A percentile compares a stretch with the other conserved stretches of the same genome.
Conservation (phyloP, 1,140 invertebrate species). For the Drosophila obscura region DNA sequence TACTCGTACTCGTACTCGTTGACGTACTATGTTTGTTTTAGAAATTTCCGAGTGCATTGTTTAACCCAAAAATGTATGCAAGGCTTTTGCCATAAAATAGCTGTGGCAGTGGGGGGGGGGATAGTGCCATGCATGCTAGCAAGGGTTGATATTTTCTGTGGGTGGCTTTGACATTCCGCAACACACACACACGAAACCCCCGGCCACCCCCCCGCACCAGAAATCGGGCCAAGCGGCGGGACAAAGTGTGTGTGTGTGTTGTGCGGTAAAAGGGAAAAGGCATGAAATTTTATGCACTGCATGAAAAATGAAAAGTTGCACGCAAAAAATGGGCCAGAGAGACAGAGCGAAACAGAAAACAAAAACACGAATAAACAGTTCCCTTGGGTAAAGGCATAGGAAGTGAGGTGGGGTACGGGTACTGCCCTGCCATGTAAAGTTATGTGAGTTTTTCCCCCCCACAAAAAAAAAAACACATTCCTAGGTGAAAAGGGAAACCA, state of each 20-base stretch:
- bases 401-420: too few relatives aligned
- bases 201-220: background rate
- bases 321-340: conserved; percentile 4
- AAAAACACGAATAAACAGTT: conserved; percentile 13
- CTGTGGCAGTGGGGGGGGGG: too few relatives aligned
- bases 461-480: background rate
- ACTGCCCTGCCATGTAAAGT: background rate
- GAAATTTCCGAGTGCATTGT: conserved; percentile 69
- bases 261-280: conserved; percentile 44
- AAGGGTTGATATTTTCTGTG: conserved; percentile 11
- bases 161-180: conserved; percentile 59
- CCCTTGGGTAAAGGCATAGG: too few relatives aligned
- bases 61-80: conserved; percentile 56
- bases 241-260: too few relatives aligned
- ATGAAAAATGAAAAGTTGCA: conserved; percentile 66
- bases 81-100: conserved; percentile 24
- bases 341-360: background rate
- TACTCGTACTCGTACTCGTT: too few relatives aligned
- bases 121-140: too few relatives aligned
- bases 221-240: too few relatives aligned
- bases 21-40: conserved; percentile 63
- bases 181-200: conserved; percentile 11
- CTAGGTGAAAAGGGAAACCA: conserved; percentile 31
- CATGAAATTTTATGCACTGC: conserved; percentile 58
- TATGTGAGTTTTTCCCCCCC: background rate